These are phyloP conservation scores for Odiellus spinosus DNA, from an alignment of 2,888 invertebrate genomes.

Conservation along the genomic window DNA sequence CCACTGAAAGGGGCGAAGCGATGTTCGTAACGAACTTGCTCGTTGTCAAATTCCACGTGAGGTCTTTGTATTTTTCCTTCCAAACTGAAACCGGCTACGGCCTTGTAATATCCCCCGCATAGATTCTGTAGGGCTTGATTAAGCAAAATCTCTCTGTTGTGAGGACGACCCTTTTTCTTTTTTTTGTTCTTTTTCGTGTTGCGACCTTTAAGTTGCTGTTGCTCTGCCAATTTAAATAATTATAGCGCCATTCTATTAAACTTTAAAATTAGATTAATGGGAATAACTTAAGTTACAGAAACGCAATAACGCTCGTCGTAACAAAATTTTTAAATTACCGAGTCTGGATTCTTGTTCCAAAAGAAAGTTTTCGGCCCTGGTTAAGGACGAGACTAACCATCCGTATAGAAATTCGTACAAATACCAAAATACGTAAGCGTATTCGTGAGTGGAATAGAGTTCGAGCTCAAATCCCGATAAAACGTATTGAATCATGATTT, in stretches of 20 bases:
- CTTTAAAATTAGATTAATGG: background rate
- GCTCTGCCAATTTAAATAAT: slow-evolving; percentile 5
- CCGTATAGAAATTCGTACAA: slow-evolving; percentile 85
- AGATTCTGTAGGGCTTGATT: slow-evolving; percentile 83
- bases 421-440: slow-evolving; percentile 91
- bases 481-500: slow-evolving; percentile 83
- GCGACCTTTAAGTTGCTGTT: slow-evolving; percentile 20
- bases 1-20: slow-evolving; percentile 77
- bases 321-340: slow-evolving; percentile 22
- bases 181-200: slow-evolving; percentile 36
- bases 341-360: slow-evolving; percentile 52
- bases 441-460: slow-evolving; percentile 88
- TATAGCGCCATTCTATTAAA: background rate
- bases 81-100: slow-evolving; percentile 72
- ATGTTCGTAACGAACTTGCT: slow-evolving; percentile 85
- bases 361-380: slow-evolving; percentile 69
- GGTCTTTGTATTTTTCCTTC: slow-evolving; percentile 71
- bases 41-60: slow-evolving; percentile 75
- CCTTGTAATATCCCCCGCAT: slow-evolving; percentile 91
- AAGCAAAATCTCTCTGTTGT: slow-evolving; percentile 66
- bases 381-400: slow-evolving; percentile 78
- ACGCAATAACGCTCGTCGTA: background rate
- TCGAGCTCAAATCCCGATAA: slow-evolving; percentile 89
- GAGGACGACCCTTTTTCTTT: slow-evolving; percentile 52
- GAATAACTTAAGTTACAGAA: background rate